Conservation (phyloP, 1,140 invertebrate species). For the Apis dorsata region DNA sequence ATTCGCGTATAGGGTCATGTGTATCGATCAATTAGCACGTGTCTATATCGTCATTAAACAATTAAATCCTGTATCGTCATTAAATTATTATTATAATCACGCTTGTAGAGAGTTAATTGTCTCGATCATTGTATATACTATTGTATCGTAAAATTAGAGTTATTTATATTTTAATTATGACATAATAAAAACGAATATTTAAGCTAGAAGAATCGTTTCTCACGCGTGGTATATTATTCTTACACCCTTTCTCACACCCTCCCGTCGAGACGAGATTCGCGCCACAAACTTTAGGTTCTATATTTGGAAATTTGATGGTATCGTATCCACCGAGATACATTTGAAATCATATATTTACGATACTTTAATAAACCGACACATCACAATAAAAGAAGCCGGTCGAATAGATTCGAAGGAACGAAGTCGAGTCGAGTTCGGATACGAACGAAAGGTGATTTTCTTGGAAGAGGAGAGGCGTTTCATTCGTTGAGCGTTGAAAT, state of each 20-base stretch:
- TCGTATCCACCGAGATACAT: not conserved
- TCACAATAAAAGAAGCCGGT: not conserved
- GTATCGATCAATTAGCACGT: conserved; percentile 36
- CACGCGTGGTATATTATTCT: not conserved
- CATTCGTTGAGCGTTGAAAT: not conserved
- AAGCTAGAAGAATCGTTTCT: not conserved
- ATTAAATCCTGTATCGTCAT: conserved; percentile 27
- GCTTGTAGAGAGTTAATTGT: conserved; percentile 8
- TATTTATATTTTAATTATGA: conserved; percentile 52
- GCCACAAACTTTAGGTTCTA: not conserved
- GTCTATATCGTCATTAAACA: conserved; percentile 22
- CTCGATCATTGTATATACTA: conserved; percentile 47
- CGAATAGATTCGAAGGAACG: not conserved
- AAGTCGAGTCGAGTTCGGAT: not conserved
- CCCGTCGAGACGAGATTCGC: not conserved
- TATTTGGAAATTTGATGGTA: not conserved
- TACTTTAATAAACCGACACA: not conserved
- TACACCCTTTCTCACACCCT: not conserved
- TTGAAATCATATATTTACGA: not conserved
- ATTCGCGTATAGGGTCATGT: conserved; percentile 24
- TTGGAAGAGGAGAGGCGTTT: not conserved
- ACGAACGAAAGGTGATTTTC: not conserved
- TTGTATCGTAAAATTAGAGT: conserved; percentile 40
- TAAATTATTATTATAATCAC: conserved; percentile 62
- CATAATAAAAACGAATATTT: conserved; percentile 53